phyloP scores from a whole-genome alignment of 2,113 vertebrate genomes.

The Danio rerio region GRCz12tu NC_133185.1:33325001-33325500 shows the following conservation, averaged over 20 bases:
- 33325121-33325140: slow-evolving; percentile 30
- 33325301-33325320: not conserved
- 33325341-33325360: slow-evolving; percentile 23
- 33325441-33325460: not conserved
- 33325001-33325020: slow-evolving; percentile 18
- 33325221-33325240: slow-evolving; percentile 3
- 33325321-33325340: not conserved
- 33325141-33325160: slow-evolving; percentile 31
- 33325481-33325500: no score
- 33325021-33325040: not conserved
- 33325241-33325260: not conserved
- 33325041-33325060: no score
- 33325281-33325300: slow-evolving; percentile 1
- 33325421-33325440: slow-evolving; percentile 16
- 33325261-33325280: not conserved
- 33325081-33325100: slow-evolving; percentile 47
- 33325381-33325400: slow-evolving; percentile 4
- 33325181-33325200: slow-evolving; percentile 39
- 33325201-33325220: slow-evolving; percentile 38
- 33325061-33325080: not conserved
- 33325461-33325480: not conserved
- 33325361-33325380: slow-evolving; percentile 32
- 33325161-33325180: slow-evolving; percentile 33
- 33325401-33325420: not conserved
- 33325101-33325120: not conserved